Percentiles rank a stretch among this genome's conserved stretches.
Conservation (phyloP, 2,797 vertebrate species). For the Numenius phaeopus region DNA sequence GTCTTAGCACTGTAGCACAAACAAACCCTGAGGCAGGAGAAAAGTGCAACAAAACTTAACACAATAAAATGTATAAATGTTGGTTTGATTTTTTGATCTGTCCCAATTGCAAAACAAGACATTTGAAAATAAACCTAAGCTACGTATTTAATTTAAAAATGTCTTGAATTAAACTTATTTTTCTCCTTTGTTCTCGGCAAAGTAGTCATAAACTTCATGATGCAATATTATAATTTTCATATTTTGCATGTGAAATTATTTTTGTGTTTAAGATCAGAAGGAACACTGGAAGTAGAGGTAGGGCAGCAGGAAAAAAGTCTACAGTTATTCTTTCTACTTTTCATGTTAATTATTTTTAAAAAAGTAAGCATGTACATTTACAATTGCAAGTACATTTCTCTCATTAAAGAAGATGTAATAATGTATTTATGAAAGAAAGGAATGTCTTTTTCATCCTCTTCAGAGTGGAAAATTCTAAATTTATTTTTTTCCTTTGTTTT, state of each 20-base stretch:
- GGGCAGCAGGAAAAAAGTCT: not conserved
- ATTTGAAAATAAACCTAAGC: not conserved
- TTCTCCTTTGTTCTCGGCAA: not conserved
- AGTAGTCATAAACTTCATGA: too few relatives aligned
- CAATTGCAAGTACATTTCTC: not conserved
- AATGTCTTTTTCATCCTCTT: not conserved
- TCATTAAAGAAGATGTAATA: not conserved
- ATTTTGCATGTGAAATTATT: not conserved
- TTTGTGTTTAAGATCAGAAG: not conserved
- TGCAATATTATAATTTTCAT: not conserved
- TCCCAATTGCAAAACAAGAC: not conserved
- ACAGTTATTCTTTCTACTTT: not conserved
- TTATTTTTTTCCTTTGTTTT: not conserved
- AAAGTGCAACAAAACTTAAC: not conserved
- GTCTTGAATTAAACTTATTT: not conserved
- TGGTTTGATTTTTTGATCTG: not conserved
- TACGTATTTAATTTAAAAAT: not conserved
- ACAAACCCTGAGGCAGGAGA: not conserved
- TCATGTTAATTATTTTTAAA: not conserved
- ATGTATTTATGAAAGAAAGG: not conserved
- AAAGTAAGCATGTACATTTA: not conserved
- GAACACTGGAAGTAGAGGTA: not conserved
- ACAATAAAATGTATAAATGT: not conserved
- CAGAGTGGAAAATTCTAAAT: not conserved
- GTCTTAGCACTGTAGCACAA: not conserved